Evolutionary conservation across 2,797 vertebrate species (phyloP).

Genomic region (Gallinago stenura): DNA sequence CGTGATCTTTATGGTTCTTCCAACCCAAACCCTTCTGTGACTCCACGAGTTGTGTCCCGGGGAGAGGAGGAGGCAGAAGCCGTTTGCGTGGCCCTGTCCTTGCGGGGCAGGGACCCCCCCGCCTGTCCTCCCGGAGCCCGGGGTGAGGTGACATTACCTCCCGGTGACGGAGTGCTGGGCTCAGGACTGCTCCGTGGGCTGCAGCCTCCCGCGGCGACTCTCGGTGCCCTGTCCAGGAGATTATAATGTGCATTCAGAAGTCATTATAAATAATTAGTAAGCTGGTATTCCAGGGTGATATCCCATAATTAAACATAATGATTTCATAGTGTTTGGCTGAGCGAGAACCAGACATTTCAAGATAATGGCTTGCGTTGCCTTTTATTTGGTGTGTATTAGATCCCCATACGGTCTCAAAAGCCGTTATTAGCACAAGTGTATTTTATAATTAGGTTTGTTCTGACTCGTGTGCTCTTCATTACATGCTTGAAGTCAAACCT

Average conservation of each 20-base stretch:
- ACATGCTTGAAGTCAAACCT: conserved; percentile 30
- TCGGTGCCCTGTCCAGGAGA: conserved; percentile 6
- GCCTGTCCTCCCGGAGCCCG: background rate
- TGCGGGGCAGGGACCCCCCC: no score
- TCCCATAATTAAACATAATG: conserved; percentile 60
- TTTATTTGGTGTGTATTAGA: conserved; percentile 49
- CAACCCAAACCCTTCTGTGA: no score
- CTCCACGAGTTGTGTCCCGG: background rate
- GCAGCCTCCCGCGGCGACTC: background rate
- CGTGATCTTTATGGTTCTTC: no score
- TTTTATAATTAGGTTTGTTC: conserved; percentile 66
- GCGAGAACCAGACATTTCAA: conserved; percentile 25
- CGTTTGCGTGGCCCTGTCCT: accelerated
- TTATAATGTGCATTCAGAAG: background rate
- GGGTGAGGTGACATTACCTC: background rate
- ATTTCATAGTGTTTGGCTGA: conserved; percentile 47
- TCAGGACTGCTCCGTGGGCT: background rate
- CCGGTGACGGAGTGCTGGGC: background rate
- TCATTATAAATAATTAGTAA: conserved; percentile 37
- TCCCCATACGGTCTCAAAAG: conserved; percentile 47
- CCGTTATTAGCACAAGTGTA: conserved; percentile 60
- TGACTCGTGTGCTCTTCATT: conserved; percentile 50
- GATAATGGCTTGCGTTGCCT: conserved; percentile 44
- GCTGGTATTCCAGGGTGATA: background rate
- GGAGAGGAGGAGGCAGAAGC: background rate